phyloP scores from a whole-genome alignment of 2,113 vertebrate species.

The Rhabdomys dilectus region DNA sequence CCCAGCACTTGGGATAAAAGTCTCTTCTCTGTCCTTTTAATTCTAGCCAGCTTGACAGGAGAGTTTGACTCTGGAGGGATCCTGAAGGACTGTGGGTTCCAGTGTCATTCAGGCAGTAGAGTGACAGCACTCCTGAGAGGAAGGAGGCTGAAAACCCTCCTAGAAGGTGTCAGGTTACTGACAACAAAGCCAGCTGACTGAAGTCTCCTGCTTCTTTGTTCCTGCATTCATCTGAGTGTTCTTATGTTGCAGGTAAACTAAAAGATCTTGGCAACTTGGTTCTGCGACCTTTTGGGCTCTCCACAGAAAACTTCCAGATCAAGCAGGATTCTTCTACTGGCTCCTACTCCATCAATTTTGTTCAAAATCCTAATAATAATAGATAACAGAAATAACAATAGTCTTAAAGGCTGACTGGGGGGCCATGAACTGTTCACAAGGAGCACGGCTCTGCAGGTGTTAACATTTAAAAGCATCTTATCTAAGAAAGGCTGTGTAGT shows the following conservation, averaged over 20 bases:
- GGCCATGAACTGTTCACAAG: slow-evolving; percentile 55
- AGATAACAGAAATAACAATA: slow-evolving; percentile 87
- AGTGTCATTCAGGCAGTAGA: not conserved
- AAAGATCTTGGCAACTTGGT: slow-evolving; percentile 98
- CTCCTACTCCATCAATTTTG: slow-evolving; percentile 97
- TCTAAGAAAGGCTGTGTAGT: slow-evolving; percentile 58
- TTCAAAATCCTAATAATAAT: slow-evolving; percentile 94
- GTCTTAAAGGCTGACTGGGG: slow-evolving; percentile 68
- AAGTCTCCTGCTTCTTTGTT: not conserved
- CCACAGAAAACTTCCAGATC: slow-evolving; percentile 97
- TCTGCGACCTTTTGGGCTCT: slow-evolving; percentile 97
- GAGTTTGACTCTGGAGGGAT: not conserved
- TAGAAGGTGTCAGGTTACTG: not conserved
- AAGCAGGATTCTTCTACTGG: slow-evolving; percentile 94
- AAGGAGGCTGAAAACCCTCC: not conserved
- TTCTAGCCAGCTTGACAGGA: not conserved
- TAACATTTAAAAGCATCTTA: slow-evolving; percentile 68
- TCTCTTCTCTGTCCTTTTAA: not conserved
- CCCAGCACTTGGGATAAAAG: not conserved
- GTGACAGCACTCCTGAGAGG: not conserved
- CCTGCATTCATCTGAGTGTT: slow-evolving; percentile 12
- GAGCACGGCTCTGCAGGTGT: slow-evolving; percentile 75
- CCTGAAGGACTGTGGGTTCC: not conserved
- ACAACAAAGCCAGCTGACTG: not conserved
- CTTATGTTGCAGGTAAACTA: slow-evolving; percentile 91